Percentiles rank a stretch among this genome's conserved stretches.
Conservation (phyloP, 2,797 vertebrate genomes). For the Acanthiza pusilla region DNA sequence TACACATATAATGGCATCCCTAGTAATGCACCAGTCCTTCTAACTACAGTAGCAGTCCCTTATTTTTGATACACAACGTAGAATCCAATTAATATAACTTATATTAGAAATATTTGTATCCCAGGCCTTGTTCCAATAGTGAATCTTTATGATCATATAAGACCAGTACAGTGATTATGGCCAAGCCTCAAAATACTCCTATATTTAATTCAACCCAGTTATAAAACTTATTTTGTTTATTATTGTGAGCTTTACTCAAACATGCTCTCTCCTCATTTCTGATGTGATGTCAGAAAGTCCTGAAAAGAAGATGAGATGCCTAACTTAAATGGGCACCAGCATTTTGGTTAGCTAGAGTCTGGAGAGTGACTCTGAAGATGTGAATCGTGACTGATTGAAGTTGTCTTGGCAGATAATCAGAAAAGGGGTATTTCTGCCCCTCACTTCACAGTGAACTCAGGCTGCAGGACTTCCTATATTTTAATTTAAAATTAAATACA, state of each 20-base stretch:
- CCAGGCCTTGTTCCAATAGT: not conserved
- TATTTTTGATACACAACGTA: not conserved
- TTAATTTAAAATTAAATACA: not conserved
- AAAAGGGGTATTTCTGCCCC: not conserved
- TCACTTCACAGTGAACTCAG: not conserved
- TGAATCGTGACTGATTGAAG: not conserved
- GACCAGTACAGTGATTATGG: not conserved
- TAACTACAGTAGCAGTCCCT: not conserved
- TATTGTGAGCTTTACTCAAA: not conserved
- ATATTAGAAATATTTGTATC: not conserved
- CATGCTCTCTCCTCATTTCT: not conserved
- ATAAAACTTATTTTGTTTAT: not conserved
- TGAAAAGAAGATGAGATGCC: not conserved
- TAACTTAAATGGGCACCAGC: not conserved
- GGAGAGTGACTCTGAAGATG: not conserved
- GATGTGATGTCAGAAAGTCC: not conserved
- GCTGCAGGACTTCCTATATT: not conserved
- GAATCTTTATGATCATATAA: not conserved
- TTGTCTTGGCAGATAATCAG: not conserved
- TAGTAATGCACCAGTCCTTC: not conserved
- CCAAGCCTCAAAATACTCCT: not conserved
- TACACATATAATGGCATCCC: constrained; percentile 38
- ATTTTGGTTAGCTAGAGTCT: not conserved
- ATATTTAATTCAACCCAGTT: not conserved
- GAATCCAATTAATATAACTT: not conserved